These are phyloP conservation scores for Platycheirus albimanus DNA, from an alignment of 2,888 invertebrate genomes.

Conservation along the genomic window DNA sequence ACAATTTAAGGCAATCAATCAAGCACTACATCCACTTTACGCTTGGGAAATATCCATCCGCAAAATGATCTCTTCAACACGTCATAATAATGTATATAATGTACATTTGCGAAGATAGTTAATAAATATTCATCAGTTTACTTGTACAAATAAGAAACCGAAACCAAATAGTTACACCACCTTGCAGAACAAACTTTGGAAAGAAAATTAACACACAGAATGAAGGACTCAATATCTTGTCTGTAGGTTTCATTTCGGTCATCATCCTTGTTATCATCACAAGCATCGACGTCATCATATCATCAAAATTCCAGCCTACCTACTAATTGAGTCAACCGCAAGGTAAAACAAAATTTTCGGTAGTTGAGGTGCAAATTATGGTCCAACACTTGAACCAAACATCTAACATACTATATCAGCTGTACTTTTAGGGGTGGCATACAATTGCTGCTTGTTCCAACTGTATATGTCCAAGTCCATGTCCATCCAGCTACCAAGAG, in stretches of 20 bases:
- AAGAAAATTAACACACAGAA: conserved; percentile 36
- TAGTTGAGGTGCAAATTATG: conserved; percentile 72
- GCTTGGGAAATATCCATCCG: too few species aligned
- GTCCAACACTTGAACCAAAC: conserved; percentile 64
- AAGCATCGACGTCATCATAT: conserved; percentile 22
- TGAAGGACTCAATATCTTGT: conserved; percentile 45
- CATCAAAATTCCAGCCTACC: conserved; percentile 32
- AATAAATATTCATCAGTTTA: too few species aligned
- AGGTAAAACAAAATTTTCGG: conserved; percentile 66
- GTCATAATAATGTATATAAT: too few species aligned
- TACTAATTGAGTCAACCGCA: conserved; percentile 68
- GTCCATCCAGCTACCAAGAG: background rate
- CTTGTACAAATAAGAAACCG: conserved; percentile 55
- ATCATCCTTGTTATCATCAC: conserved; percentile 43
- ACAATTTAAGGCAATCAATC: too few species aligned
- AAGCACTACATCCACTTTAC: too few species aligned
- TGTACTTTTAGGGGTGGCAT: conserved; percentile 11
- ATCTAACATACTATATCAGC: conserved; percentile 24
- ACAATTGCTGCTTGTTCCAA: too few species aligned
- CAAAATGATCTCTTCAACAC: too few species aligned
- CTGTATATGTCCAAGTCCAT: background rate
- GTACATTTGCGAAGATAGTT: too few species aligned
- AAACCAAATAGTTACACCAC: conserved; percentile 55
- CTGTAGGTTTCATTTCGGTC: conserved; percentile 43
- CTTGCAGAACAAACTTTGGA: conserved; percentile 37